Percentiles rank a stretch among this genome's conserved stretches.
phyloP scores from a whole-genome alignment of 92 coral and sea anemone species.

The Phenganax stokvisi region DNA sequence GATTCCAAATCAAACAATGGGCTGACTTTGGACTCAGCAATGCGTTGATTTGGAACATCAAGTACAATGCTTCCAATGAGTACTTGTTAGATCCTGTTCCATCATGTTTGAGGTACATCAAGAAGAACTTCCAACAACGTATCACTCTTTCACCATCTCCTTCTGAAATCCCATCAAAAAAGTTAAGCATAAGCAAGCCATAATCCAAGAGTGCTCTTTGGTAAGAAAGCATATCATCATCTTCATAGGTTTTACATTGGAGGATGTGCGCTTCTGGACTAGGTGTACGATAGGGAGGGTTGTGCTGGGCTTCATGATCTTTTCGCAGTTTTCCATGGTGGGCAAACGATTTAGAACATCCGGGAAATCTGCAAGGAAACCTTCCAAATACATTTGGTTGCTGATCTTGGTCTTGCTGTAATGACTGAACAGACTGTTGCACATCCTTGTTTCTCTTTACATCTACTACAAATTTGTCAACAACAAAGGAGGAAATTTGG shows the following conservation, averaged over 20 bases:
- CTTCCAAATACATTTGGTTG: slow-evolving; percentile 41
- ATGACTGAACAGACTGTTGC: slow-evolving; percentile 14
- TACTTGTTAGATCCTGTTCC: too few species aligned
- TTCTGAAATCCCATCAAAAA: slow-evolving; percentile 44
- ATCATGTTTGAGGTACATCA: too few species aligned
- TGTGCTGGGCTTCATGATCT: slow-evolving; percentile 50
- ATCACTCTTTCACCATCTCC: slow-evolving; percentile 31
- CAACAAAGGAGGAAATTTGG: slow-evolving; percentile 39
- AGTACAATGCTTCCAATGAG: too few species aligned
- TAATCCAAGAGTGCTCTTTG: slow-evolving; percentile 60
- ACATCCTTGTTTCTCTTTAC: slow-evolving; percentile 15
- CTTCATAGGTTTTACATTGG: background rate
- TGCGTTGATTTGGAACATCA: too few species aligned
- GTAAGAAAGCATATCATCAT: slow-evolving; percentile 65
- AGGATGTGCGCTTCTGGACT: slow-evolving; percentile 30
- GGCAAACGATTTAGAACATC: slow-evolving; percentile 39
- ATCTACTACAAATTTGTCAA: slow-evolving; percentile 39
- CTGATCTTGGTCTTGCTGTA: slow-evolving; percentile 28
- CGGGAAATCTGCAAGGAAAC: slow-evolving; percentile 47
- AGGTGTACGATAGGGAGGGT: background rate
- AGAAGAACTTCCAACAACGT: too few species aligned
- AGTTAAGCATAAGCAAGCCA: slow-evolving; percentile 59
- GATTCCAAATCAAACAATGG: too few species aligned
- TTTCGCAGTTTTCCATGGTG: slow-evolving; percentile 30
- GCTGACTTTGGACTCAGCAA: too few species aligned